Conservation (phyloP, 1,140 invertebrate species). For the Sycobia sp. region DNA sequence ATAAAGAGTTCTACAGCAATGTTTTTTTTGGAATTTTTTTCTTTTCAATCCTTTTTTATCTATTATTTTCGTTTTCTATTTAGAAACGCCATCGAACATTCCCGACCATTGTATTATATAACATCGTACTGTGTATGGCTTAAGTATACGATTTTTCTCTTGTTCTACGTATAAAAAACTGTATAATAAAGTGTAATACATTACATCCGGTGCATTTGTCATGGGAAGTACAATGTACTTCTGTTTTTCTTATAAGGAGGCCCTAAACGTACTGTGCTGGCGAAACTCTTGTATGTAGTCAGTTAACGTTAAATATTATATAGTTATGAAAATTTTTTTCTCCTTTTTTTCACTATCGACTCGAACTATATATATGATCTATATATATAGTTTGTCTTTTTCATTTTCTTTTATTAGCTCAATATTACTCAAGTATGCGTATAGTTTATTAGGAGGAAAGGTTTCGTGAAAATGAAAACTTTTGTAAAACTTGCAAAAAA, state of each 20-base stretch:
- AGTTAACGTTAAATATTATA: no score
- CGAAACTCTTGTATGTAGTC: no score
- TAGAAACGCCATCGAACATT: constrained; percentile 1
- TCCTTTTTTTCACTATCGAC: no score
- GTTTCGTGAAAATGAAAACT: no score
- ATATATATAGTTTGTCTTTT: no score
- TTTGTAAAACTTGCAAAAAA: no score
- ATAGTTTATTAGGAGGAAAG: no score
- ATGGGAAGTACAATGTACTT: background rate
- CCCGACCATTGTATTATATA: background rate
- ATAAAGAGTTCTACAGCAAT: no score
- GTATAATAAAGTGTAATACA: constrained; percentile 14
- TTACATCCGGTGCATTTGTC: background rate
- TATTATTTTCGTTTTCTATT: background rate
- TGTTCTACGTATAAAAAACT: constrained; percentile 37
- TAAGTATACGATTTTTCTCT: background rate
- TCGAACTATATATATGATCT: no score
- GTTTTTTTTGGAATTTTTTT: background rate
- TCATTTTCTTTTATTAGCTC: no score
- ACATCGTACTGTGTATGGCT: background rate
- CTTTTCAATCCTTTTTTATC: background rate
- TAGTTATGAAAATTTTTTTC: no score
- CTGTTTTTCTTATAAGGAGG: constrained; percentile 19
- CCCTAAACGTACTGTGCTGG: constrained; percentile 4
- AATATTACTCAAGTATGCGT: no score